Evolutionary conservation across 2,888 invertebrate genomes (phyloP).

Genomic region (Amblyjoppa fuscipennis): DNA sequence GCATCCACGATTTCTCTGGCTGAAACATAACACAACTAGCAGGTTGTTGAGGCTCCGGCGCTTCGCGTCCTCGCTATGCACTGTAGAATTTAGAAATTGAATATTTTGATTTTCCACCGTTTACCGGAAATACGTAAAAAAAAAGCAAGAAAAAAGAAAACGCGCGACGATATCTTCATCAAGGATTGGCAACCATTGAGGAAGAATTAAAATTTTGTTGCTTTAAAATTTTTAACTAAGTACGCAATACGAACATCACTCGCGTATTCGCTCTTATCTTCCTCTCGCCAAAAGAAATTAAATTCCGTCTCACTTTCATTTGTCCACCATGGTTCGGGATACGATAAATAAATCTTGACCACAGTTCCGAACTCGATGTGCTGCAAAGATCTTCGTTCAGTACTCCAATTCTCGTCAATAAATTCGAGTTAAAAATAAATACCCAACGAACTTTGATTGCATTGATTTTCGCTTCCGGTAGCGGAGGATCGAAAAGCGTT

Average conservation of each 20-base stretch:
- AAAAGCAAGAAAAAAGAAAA: too few species aligned
- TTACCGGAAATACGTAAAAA: too few species aligned
- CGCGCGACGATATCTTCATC: neutral
- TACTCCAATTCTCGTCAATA: neutral
- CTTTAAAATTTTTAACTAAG: neutral
- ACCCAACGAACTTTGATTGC: conserved; percentile 85
- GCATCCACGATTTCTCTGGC: conserved; percentile 87
- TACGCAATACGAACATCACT: conserved; percentile 55
- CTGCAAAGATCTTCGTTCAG: conserved; percentile 19
- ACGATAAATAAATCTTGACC: conserved; percentile 89
- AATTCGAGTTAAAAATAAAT: conserved; percentile 1
- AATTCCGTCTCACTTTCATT: conserved; percentile 76
- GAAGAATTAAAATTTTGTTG: neutral
- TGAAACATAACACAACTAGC: conserved; percentile 18
- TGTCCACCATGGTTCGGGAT: conserved; percentile 83
- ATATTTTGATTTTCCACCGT: too few species aligned
- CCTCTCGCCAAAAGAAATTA: conserved; percentile 87
- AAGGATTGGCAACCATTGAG: too few species aligned
- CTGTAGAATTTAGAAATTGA: too few species aligned
- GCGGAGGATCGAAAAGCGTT: conserved; percentile 86
- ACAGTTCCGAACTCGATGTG: conserved; percentile 88
- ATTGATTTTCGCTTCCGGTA: conserved; percentile 86
- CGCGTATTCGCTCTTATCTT: conserved; percentile 80
- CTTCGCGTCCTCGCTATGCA: too few species aligned
- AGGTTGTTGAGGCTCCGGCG: too few species aligned